These are phyloP conservation scores for Emydura subglobosa DNA, from an alignment of 2,113 vertebrate species.

Conservation along the genomic window DNA sequence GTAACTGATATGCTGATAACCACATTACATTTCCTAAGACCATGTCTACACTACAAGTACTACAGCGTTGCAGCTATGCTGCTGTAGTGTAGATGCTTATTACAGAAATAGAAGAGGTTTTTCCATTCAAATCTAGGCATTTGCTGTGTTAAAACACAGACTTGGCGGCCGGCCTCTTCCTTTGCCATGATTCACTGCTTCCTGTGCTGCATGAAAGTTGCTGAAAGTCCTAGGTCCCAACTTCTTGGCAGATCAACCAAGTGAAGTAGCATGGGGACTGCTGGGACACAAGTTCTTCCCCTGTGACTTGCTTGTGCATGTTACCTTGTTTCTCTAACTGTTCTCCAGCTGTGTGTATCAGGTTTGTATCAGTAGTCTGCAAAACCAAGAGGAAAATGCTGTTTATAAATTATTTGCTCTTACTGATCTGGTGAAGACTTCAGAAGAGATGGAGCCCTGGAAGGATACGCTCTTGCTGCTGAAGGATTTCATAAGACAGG, in stretches of 20 bases:
- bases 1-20: no score
- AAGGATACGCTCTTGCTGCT: neutral
- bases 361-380: neutral
- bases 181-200: neutral
- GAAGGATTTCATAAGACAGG: neutral
- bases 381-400: slow-evolving; percentile 10
- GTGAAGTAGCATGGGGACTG: neutral
- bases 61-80: no score
- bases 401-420: neutral
- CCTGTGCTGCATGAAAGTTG: neutral
- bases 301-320: neutral
- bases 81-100: no score
- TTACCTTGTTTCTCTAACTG: neutral
- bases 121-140: neutral
- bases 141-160: neutral
- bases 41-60: no score
- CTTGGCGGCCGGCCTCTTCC: neutral
- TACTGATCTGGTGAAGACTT: neutral
- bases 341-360: neutral
- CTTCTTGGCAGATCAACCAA: neutral
- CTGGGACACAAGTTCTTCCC: neutral
- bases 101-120: no score
- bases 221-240: neutral
- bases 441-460: neutral
- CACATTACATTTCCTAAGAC: no score